phyloP scores from a whole-genome alignment of 2,888 invertebrate species.

The Athetis lepigone region DNA sequence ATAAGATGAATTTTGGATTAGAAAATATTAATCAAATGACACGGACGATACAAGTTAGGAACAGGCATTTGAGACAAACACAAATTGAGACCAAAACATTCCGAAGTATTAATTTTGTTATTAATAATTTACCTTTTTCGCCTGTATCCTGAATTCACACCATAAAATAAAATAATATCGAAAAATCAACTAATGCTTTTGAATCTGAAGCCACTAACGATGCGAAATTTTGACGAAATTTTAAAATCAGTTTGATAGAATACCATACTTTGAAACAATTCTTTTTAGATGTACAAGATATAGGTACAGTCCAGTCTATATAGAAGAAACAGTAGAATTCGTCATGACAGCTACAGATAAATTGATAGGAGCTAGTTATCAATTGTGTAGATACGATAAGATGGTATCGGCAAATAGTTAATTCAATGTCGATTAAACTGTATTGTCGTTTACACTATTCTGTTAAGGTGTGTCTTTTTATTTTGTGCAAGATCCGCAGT shows the following conservation, averaged over 20 bases:
- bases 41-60: constrained; percentile 51
- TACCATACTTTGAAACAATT: neutral
- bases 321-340: constrained; percentile 35
- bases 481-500: neutral
- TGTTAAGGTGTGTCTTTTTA: constrained; percentile 18
- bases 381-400: constrained; percentile 55
- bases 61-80: constrained; percentile 55
- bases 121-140: constrained; percentile 59
- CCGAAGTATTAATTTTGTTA: constrained; percentile 33
- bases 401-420: constrained; percentile 46
- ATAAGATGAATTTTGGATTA: constrained; percentile 4
- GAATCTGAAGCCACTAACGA: constrained; percentile 2
- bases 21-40: constrained; percentile 25
- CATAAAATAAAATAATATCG: constrained; percentile 18
- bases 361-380: constrained; percentile 63
- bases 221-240: neutral
- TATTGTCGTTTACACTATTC: constrained; percentile 13
- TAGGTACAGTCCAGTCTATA: neutral
- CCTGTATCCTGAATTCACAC: constrained; percentile 57
- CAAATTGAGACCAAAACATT: constrained; percentile 47
- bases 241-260: neutral
- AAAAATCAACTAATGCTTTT: neutral
- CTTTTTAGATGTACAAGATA: constrained; percentile 8
- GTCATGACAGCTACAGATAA: constrained; percentile 56
- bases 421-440: constrained; percentile 41